phyloP scores from a whole-genome alignment of 2,888 invertebrate genomes.

The Rosalia funebris region DNA sequence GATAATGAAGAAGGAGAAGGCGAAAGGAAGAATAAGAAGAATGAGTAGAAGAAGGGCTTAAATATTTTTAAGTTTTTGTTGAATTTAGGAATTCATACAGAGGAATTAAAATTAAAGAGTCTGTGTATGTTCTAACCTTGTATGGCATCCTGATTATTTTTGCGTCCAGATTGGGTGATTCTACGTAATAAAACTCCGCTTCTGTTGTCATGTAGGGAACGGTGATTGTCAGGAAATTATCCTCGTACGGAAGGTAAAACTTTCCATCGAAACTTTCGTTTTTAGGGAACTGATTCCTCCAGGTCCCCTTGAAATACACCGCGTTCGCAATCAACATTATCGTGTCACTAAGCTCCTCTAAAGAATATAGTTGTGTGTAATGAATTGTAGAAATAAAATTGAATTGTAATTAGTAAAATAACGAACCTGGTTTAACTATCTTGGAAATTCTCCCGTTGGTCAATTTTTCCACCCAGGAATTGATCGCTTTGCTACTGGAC shows the following conservation, averaged over 20 bases:
- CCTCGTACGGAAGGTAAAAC: slow-evolving; percentile 70
- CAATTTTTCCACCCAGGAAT: slow-evolving; percentile 80
- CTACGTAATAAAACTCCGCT: slow-evolving; percentile 70
- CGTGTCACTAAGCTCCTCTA: slow-evolving; percentile 71
- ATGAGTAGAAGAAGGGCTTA: too few relatives aligned
- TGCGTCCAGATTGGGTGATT: slow-evolving; percentile 72
- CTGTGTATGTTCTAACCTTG: slow-evolving; percentile 67
- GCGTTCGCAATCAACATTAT: slow-evolving; percentile 77
- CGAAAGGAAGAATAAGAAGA: too few relatives aligned
- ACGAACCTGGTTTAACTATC: slow-evolving; percentile 71
- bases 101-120: too few relatives aligned
- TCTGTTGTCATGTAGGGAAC: slow-evolving; percentile 72
- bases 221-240: slow-evolving; percentile 61
- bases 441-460: slow-evolving; percentile 80
- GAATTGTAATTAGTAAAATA: too few relatives aligned
- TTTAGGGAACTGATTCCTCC: slow-evolving; percentile 76
- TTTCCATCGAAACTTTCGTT: slow-evolving; percentile 68
- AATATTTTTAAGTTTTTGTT: too few relatives aligned
- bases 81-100: too few relatives aligned
- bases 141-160: slow-evolving; percentile 81
- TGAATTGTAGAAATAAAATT: too few relatives aligned
- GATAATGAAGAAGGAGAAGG: too few relatives aligned
- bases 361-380: too few relatives aligned
- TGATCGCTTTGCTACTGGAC: slow-evolving; percentile 72
- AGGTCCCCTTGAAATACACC: slow-evolving; percentile 83